Base-by-base conservation (phyloP, 2,888 invertebrate genomes). In the Coleophora deauratella region DNA sequence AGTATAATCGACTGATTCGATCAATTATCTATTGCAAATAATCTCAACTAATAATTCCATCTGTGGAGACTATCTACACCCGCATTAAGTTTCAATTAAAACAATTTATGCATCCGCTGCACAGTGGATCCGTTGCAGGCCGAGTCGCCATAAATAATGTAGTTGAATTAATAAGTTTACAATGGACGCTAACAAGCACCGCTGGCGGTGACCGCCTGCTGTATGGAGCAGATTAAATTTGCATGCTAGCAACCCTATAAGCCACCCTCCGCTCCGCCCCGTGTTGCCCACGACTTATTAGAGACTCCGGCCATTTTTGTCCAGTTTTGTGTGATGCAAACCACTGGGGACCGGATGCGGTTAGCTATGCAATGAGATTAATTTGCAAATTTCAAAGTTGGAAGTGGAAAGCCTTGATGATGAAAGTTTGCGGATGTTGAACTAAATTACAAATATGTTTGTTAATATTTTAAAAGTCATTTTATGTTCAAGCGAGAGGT, bases 61-160 rank as follows among this genome's bases (percentile, higher is more conserved):
- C 21, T 21, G 21, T 21, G 21, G 21, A 40, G 7, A 50, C 41
- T 48, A 46, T 48, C 45, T 43, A 44, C 50, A 51, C 71, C 84
- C 82, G 82, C 81, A 84, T 82, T 79, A 76, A 77, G 51, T 75
- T 81, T 72, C 80, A 80, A 78, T 81, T 78, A 80, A 69, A 66
- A 60, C 70, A 75, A 78, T 76, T 78, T 77, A 76, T 79, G 67
- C 70, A 63, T 65, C 66, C 63, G 55, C 54, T 51, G 55, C 56
- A 57, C 53, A 56, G 53, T 54, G 56, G 48, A 52, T 50, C 43
- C 52, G 52, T 21, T 21, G 21, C 21, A 21, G 55, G 62, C 63
- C 60, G 54, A 59, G 61, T 62, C 60, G 50, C 59, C 66, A 75
- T 85, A 81, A 79, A 80, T 81, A 73, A 68, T 61, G 58, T 70